Evolutionary conservation across 2,888 invertebrate species (phyloP).

Genomic region (Yponomeuta cagnagella): DNA sequence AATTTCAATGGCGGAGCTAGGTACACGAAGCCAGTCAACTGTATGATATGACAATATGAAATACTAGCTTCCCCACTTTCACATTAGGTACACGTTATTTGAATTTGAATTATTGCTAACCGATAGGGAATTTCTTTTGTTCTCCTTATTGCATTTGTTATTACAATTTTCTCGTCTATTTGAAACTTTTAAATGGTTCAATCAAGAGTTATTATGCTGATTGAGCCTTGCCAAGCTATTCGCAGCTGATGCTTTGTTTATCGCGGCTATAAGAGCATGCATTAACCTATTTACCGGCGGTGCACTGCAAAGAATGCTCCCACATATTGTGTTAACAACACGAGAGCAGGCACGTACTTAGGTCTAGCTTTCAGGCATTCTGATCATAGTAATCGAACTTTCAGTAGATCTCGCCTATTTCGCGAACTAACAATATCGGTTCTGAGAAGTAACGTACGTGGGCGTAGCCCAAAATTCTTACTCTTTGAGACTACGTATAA

Average conservation of each 20-base stretch:
- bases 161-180: neutral
- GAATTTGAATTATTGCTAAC: neutral
- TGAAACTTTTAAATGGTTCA: neutral
- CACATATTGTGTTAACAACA: conserved; percentile 19
- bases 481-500: too few relatives aligned
- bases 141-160: neutral
- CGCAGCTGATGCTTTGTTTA: conserved; percentile 13
- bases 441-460: too few relatives aligned
- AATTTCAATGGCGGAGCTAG: conserved; percentile 18
- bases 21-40: conserved; percentile 10
- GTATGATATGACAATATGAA: neutral
- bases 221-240: neutral
- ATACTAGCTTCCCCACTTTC: neutral
- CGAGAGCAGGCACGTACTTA: conserved; percentile 20
- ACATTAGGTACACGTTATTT: neutral
- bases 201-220: neutral
- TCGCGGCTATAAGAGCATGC: conserved; percentile 16
- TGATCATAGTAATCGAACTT: too few relatives aligned
- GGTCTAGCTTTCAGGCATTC: neutral
- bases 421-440: too few relatives aligned
- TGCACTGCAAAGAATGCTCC: conserved; percentile 14
- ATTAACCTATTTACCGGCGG: conserved; percentile 21
- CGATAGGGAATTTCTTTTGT: too few relatives aligned
- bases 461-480: too few relatives aligned
- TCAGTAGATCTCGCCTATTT: too few relatives aligned